These are phyloP conservation scores for Coenobita brevimanus DNA, from an alignment of 1,140 invertebrate genomes.

Conservation along the genomic window DNA sequence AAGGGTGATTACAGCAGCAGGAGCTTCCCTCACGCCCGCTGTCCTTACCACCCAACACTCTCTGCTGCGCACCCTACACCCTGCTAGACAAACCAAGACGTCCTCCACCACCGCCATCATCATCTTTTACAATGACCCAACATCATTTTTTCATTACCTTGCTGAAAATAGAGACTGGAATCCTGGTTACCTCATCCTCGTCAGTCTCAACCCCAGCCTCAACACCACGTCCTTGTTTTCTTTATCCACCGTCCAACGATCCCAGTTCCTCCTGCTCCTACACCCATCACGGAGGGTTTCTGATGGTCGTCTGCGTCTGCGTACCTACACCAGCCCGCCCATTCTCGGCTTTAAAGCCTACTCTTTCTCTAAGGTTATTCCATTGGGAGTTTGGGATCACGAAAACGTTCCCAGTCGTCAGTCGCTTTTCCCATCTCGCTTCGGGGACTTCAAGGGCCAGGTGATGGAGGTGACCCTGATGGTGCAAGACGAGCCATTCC, in stretches of 20 bases:
- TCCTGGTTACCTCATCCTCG: slow-evolving; percentile 23
- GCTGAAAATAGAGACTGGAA: neutral
- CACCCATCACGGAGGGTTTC: neutral
- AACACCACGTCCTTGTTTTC: slow-evolving; percentile 3
- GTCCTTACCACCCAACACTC: too few relatives aligned
- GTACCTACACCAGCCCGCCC: slow-evolving; percentile 18
- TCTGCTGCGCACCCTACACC: too few relatives aligned
- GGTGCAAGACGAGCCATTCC: slow-evolving; percentile 38
- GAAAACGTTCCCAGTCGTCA: neutral
- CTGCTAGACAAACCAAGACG: too few relatives aligned
- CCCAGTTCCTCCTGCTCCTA: slow-evolving; percentile 14
- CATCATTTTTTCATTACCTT: too few relatives aligned
- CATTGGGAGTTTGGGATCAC: slow-evolving; percentile 24
- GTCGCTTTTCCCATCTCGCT: slow-evolving; percentile 26
- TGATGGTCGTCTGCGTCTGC: neutral
- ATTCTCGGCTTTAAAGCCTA: neutral
- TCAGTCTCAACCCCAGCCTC: neutral
- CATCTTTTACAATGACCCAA: too few relatives aligned
- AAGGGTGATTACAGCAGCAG: too few relatives aligned
- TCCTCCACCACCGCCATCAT: too few relatives aligned
- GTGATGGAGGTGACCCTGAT: slow-evolving; percentile 6
- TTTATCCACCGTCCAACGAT: slow-evolving; percentile 11
- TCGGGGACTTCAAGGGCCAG: slow-evolving; percentile 10
- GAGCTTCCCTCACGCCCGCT: too few relatives aligned
- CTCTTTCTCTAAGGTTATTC: neutral